Base-by-base conservation (phyloP, 2,113 vertebrate species). In the Lamprologus lemairii region DNA sequence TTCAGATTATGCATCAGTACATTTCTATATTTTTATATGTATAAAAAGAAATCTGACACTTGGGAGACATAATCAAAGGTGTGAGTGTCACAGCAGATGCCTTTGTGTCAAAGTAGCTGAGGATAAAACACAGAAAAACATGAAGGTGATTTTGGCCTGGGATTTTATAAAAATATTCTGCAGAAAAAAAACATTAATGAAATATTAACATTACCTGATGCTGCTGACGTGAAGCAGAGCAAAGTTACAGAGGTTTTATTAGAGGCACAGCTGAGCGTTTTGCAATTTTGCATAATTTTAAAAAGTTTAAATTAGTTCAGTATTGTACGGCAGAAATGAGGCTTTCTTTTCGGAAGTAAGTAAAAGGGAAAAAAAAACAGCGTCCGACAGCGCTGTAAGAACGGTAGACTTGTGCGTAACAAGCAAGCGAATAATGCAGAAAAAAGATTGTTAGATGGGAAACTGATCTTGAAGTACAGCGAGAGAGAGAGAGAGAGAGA, bases 211-310 rank as follows among this genome's bases (percentile, higher is more conserved):
- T 55, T 13, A 55, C 1, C 4, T 13, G n/a, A 23, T 23, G 53
- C 0, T 54, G 53, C n/a, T 54, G 53, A 54, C 10, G 0, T 54
- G 2, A 54, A 54, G 53, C 53, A 12, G n/a, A 23, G 53, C 6
- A 54, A 55, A 55, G 10, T 55, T 13, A 7, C 53, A 23, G 21
- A 3, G 53, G 53, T 55, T 55, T 55, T 23, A 23, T 13, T 55
- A 55, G 11, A 55, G 53, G 12, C 11, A 55, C 4, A 7, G 21
- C 21, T 3, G 0, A 53, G 19, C 2, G 0, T n/a, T 53, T 53
- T n/a, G 49, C 49, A 9, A 55, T 23, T 7, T 23, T 55, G 53
- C 6, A 13, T 55, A 3, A 55, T 55, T 55, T 55, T 7, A 23
- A 54, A 54, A 23, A 23, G 53, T 54, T 23, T 54, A 7, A 6